Evolutionary conservation across 2,888 invertebrate species (phyloP).

Genomic region (Emmelina monodactyla): DNA sequence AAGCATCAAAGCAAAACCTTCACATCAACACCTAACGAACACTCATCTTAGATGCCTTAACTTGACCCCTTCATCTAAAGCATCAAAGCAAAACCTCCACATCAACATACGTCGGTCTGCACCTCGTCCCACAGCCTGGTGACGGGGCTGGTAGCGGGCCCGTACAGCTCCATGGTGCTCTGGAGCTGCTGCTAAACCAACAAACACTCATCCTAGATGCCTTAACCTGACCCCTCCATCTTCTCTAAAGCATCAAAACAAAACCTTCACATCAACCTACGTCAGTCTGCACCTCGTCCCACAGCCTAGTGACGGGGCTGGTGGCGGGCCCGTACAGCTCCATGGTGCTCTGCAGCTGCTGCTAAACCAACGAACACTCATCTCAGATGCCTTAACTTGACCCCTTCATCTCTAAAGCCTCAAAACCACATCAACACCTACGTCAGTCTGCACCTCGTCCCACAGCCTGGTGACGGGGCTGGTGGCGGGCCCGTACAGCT

Average conservation of each 20-base stretch:
- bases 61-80: too few relatives aligned
- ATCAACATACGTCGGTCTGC: constrained; percentile 66
- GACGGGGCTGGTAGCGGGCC: constrained; percentile 22
- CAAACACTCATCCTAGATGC: too few relatives aligned
- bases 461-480: constrained; percentile 51
- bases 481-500: constrained; percentile 32
- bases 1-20: too few relatives aligned
- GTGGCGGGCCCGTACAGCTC: constrained; percentile 32
- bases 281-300: constrained; percentile 70
- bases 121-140: constrained; percentile 68
- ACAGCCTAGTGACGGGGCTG: constrained; percentile 42
- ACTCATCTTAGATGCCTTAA: too few relatives aligned
- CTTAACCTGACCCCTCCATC: too few relatives aligned
- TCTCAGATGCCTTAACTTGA: too few relatives aligned
- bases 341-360: constrained; percentile 60
- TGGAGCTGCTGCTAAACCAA: constrained; percentile 62
- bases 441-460: constrained; percentile 69
- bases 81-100: too few relatives aligned
- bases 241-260: too few relatives aligned
- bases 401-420: too few relatives aligned
- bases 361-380: constrained; percentile 58
- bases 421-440: too few relatives aligned
- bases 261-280: too few relatives aligned
- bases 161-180: constrained; percentile 54
- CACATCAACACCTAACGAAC: too few relatives aligned